Evolutionary conservation across 2,113 vertebrate genomes (phyloP).

Genomic region (Thermophis baileyi): DNA sequence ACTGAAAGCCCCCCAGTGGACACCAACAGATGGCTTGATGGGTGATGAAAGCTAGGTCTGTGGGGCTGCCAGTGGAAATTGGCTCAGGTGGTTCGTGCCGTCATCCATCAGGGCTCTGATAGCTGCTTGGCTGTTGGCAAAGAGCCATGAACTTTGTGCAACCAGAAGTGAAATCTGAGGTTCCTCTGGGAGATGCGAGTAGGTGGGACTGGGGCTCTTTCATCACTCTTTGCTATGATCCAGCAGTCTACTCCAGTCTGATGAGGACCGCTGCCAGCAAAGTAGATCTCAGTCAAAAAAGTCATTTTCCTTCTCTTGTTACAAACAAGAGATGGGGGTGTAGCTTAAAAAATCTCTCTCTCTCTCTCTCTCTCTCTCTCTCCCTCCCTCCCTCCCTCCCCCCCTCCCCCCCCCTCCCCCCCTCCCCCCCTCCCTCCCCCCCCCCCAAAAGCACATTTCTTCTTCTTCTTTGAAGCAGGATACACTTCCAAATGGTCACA

Average conservation of each 20-base stretch:
- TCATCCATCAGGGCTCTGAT: conserved; percentile 48
- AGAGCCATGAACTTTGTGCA: conserved; percentile 24
- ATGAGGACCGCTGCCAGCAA: neutral
- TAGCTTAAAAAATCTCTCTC: no score
- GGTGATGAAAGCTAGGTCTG: conserved; percentile 46
- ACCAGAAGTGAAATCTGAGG: conserved; percentile 12
- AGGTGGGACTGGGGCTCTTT: neutral
- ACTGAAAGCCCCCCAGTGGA: conserved; percentile 25
- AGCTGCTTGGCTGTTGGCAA: conserved; percentile 53
- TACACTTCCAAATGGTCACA: neutral
- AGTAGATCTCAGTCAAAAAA: neutral
- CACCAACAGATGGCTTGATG: conserved; percentile 45
- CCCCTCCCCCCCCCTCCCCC: no score
- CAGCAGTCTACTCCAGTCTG: neutral
- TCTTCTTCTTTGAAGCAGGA: neutral
- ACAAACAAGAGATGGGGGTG: neutral
- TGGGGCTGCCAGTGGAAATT: conserved; percentile 57
- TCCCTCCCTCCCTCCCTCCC: neutral
- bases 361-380: neutral
- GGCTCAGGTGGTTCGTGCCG: conserved; percentile 43
- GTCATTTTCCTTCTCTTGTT: neutral
- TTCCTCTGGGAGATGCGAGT: neutral
- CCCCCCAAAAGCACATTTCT: no score
- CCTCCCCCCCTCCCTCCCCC: neutral
- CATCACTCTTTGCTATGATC: conserved; percentile 2